These are phyloP conservation scores for Megalops cyprinoides DNA, from an alignment of 2,797 vertebrate species.

Conservation along the genomic window DNA sequence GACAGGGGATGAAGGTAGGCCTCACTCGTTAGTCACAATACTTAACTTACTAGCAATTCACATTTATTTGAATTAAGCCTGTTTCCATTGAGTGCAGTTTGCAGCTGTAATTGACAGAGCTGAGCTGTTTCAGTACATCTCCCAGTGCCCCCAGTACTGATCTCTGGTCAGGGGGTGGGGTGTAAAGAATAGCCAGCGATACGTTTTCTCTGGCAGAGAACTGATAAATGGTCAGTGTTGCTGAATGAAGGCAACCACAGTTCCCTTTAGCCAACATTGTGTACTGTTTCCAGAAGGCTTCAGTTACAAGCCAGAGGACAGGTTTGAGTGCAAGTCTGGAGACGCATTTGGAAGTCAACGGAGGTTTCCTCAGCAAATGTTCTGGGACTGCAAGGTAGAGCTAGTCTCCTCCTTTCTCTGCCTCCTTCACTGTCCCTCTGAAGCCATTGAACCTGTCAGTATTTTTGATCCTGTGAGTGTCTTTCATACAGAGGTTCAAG, in stretches of 20 bases:
- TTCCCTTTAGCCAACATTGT: background rate
- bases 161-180: too few relatives aligned
- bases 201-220: background rate
- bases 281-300: constrained; percentile 78
- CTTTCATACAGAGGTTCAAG: too few relatives aligned
- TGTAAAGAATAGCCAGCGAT: background rate
- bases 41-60: background rate
- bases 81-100: too few relatives aligned
- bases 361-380: constrained; percentile 86
- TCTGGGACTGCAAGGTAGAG: constrained; percentile 96
- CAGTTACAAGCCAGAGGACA: constrained; percentile 89
- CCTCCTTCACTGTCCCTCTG: too few relatives aligned
- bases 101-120: too few relatives aligned
- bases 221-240: background rate
- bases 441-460: too few relatives aligned
- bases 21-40: background rate
- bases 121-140: too few relatives aligned
- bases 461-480: too few relatives aligned
- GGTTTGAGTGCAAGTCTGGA: constrained; percentile 89
- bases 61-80: too few relatives aligned
- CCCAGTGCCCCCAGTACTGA: too few relatives aligned
- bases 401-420: background rate
- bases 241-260: too few relatives aligned
- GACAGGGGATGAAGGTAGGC: constrained; percentile 84
- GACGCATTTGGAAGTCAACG: constrained; percentile 90